A percentile compares a stretch with the other conserved stretches of the same genome.
Conservation (phyloP, 35 echinoderm and acorn worm species). For the Anneissia japonica region DNA sequence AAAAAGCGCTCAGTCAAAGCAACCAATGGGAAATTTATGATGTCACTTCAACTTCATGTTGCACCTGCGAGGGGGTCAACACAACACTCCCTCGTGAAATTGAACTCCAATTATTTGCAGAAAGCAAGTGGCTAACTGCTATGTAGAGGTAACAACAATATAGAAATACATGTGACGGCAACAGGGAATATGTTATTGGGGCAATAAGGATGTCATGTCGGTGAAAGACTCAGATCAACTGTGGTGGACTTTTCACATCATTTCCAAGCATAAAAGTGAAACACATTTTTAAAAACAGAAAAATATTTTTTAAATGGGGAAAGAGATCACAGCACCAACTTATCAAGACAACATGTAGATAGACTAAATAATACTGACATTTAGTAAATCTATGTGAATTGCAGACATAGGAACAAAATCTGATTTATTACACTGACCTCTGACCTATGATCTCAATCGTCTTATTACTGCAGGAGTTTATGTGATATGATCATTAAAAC, state of each 20-base stretch:
- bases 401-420: no score
- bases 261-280: no score
- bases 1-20: neutral
- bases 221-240: neutral
- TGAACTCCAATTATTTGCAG: neutral
- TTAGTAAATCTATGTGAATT: no score
- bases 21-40: neutral
- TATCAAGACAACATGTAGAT: no score
- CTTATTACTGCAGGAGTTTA: no score
- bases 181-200: neutral
- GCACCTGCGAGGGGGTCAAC: neutral
- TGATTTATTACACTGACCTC: no score
- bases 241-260: neutral
- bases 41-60: neutral
- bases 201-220: neutral
- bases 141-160: neutral
- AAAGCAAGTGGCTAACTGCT: neutral
- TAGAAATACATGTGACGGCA: neutral
- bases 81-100: neutral
- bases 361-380: no score
- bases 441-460: no score
- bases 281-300: no score
- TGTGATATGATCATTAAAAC: no score
- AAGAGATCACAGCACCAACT: no score
- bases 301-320: no score